Evolutionary conservation across 2,888 invertebrate species (phyloP), one percentile per base, ranked within the genome.

Genomic region (Orthosia incerta): DNA sequence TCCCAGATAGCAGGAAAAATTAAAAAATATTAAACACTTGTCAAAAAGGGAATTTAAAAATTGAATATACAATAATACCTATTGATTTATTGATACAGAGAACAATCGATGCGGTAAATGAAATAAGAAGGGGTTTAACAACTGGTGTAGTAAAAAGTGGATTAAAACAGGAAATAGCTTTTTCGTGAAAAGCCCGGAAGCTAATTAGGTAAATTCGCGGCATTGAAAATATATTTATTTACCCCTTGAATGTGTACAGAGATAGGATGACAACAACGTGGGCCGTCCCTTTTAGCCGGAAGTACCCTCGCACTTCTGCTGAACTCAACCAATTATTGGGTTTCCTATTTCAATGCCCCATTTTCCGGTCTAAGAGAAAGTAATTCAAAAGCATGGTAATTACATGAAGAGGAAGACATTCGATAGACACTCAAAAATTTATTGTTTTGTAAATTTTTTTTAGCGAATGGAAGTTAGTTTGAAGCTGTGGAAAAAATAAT

Each of bases 311-410:
- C 79, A 61, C 50, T 55, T 64, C n/a, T 48, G 18, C 16, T 20
- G 26, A 48, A 56, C 23, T 31, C 31, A 23, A 18, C 60, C 73
- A 61, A 73, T 79, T 61, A 79, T 64, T 61, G 26, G 16, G 63
- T 72, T 79, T 64, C 63, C 31, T 31, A 57, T 71, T 59, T 71
- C 55, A 31, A 65, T 56, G 18, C 46, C 18, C 50, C 20, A 79
- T 20, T 63, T 18, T 74, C n/a, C 7, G 20, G 18, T 9, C n/a
- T 61, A 18, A 48, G 57, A 51, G 59, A 59, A 53, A 60, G 60
- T 56, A 51, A 55, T 60, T 61, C 11, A 39, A 53, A 26, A 46
- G 56, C 15, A 51, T 51, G n/a, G 13, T 31, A 70, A 68, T 77
- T 68, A 68, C 45, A 39, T 39, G 0, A 39, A 9, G 39, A 39